These are phyloP conservation scores for Epinephelus malabaricus DNA, from an alignment of 2,797 vertebrate species.

Conservation along the genomic window DNA sequence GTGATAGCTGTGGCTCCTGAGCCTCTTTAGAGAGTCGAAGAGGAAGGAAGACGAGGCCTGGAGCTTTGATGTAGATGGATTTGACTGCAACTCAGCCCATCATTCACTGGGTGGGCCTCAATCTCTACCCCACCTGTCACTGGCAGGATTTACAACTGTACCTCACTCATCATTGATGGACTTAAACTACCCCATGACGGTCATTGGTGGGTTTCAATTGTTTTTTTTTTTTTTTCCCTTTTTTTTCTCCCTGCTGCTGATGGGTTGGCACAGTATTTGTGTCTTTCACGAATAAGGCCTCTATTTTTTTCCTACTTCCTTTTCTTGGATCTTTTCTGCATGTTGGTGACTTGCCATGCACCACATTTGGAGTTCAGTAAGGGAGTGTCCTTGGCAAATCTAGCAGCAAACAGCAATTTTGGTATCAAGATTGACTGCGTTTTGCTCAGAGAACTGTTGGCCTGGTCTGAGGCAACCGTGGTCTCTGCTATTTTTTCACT, in stretches of 20 bases:
- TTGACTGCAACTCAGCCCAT: slow-evolving; percentile 65
- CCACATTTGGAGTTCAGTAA: slow-evolving; percentile 7
- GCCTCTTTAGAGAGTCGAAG: slow-evolving; percentile 69
- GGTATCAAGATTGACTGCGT: not conserved
- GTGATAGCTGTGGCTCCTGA: slow-evolving; percentile 81
- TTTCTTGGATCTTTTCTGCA: not conserved
- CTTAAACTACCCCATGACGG: slow-evolving; percentile 62
- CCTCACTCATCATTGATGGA: slow-evolving; percentile 67
- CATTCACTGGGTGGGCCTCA: slow-evolving; percentile 63
- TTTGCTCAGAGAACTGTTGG: not conserved
- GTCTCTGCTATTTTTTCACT: slow-evolving; percentile 6
- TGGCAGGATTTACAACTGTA: slow-evolving; percentile 59
- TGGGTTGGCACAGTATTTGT: slow-evolving; percentile 20
- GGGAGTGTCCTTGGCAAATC: not conserved
- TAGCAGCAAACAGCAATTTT: not conserved
- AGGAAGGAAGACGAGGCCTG: slow-evolving; percentile 60
- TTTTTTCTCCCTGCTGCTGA: not conserved
- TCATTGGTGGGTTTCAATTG: slow-evolving; percentile 40
- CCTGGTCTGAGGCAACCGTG: not conserved
- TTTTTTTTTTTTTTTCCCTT: not conserved
- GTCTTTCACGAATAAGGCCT: slow-evolving; percentile 6
- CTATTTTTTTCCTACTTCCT: slow-evolving; percentile 4
- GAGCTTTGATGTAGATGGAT: slow-evolving; percentile 77
- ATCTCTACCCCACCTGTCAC: slow-evolving; percentile 59
- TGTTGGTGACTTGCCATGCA: slow-evolving; percentile 20